Evolutionary conservation across 2,797 vertebrate species (phyloP), one percentile per base, ranked within the genome.

Genomic region (Spondyliosoma cantharus): DNA sequence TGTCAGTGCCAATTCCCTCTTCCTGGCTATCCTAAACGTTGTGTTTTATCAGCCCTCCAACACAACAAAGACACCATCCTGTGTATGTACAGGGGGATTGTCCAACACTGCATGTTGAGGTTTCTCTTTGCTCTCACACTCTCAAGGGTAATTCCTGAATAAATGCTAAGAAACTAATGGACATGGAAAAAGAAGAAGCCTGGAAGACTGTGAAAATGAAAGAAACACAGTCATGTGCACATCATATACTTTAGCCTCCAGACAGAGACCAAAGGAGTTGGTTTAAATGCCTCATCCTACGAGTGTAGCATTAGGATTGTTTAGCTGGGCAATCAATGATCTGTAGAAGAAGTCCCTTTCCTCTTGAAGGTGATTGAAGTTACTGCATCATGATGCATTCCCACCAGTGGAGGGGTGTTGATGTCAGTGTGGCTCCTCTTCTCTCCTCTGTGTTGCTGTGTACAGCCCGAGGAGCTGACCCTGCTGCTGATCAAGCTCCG

Each of bases 401-500:
- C 6, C 16, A 15, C 16, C 11, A 32, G 32, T 29, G 27, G 22
- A 20, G 3, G 5, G 46, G 19, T 78, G 48, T 56, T 69, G 73
- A 50, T 9, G 17, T 81, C 48, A 52, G 54, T 67, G 53, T 62
- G 61, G 73, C 65, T 85, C 53, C 77, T 69, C 66, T 76, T 65
- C 63, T 85, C 53, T 85, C 63, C 53, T 79, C 49, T 86, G 63
- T 86, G 57, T 83, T 83, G 86, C 87, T 86, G 20, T 89, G 83
- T 86, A 74, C 96, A 99, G 98, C 97, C 98, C 25, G 98, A 99
- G 96, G 98, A 99, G 95, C 95, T 99, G 89, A 99, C 98, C 13
- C 96, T 99, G 93, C 94, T 99, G 94, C 96, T 99, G 27, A 99
- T 99, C 95, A 97, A 99, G 93, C 97, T 99, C 93, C 95, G 98